Evolutionary conservation across 2,113 vertebrate species (phyloP), one percentile per base, ranked within the genome.

Genomic region (Garra rufa): DNA sequence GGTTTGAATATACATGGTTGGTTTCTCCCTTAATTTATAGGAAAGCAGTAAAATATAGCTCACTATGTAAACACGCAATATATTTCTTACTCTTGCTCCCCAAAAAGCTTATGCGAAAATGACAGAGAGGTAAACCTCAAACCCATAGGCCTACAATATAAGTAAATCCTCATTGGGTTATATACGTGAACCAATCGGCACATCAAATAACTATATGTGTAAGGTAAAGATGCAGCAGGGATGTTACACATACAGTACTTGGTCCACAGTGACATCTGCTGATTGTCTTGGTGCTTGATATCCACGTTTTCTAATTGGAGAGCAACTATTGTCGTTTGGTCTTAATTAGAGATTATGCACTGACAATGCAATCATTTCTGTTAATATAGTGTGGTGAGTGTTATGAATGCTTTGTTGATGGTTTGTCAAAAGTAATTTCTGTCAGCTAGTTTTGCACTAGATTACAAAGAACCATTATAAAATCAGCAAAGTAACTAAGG

Each of bases 261-360:
- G 65, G 78, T 85, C 94, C 88, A 94, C 52, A 94, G 90, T 94
- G 94, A 95, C 94, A 94, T 93, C 94, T 95, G 92, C 93, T 93
- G 94, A 92, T 92, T 85, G 88, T 82, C 50, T 21, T n/a, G 17
- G 67, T 79, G 21, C 24, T 79, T 43, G 1, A 46, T n/a, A 65
- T 44, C 44, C 5, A 24, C 34, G 9, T 15, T 2, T 3, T 71
- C 21, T 44, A 7, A 44, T 71, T 79, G 28, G 0, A 48, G n/a
- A 26, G 19, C 38, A 1, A 3, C 34, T 61, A 10, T 78, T n/a
- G n/a, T n/a, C n/a, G n/a, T n/a, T n/a, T n/a, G n/a, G n/a, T n/a
- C n/a, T n/a, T n/a, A n/a, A n/a, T n/a, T n/a, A n/a, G n/a, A n/a
- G 38, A 9, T 43, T 61, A 78, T 44, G 10, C n/a, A 14, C 30